Evolutionary conservation across 1,140 invertebrate species (phyloP), one percentile per base, ranked within the genome.

Genomic region (Drosophila ironensis): DNA sequence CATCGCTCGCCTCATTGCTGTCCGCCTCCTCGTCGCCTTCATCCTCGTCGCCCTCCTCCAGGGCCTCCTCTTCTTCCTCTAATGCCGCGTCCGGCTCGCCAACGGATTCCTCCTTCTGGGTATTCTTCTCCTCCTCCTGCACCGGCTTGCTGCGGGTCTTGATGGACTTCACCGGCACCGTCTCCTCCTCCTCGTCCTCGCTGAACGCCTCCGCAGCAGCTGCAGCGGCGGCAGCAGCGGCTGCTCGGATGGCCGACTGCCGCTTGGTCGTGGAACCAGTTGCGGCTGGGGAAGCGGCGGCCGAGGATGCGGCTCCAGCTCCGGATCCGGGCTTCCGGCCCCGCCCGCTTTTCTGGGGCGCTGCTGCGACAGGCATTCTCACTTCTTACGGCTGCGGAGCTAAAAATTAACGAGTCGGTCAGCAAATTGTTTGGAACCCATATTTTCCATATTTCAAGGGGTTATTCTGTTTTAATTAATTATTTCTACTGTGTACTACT

Each of bases 21-120:
- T 74, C 78, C 93, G 52, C 41, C 38, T 73, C 72, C 5, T 82
- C 77, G 0, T 46, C 57, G 6, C 19, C 47, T 0, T 52, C 63
- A 0, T 67, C 67, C 9, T 60, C 77, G 3, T 77, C 72, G 5
- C 37, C 61, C 6, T 53, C 51, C 4, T 66, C 72, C 12, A 66
- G 7, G 16, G 19, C 35, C 7, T 54, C 37, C 14, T 53, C 45
- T 4, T 64, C 69, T 2, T 46, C 44, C 0, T 56, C 67, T n/a
- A n/a, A n/a, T n/a, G n/a, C n/a, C n/a, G n/a, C n/a, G 16, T 61
- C 74, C 11, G 14, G 12, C n/a, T 82, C 54, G 0, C 11, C 37
- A 5, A 57, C 70, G 3, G 33, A 17, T 0, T 69, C 76, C 9
- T 40, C 27, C 14, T 37, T 17, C 5, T 70, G 37, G 11, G 14